Conservation (phyloP, 2,113 vertebrate species). For the Pseudopipra pipra region DNA sequence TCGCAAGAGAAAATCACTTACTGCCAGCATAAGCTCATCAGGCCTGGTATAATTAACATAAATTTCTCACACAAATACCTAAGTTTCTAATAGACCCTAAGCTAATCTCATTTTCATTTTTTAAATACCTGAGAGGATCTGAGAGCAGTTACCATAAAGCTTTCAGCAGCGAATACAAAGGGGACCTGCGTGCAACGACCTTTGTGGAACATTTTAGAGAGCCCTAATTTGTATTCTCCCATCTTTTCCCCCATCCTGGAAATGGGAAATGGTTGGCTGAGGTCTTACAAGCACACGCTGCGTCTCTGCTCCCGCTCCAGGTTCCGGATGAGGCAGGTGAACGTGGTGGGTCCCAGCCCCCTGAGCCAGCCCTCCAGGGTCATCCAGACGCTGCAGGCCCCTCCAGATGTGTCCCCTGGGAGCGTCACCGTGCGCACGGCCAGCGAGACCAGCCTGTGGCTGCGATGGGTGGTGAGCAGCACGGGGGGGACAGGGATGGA, state of each 20-base stretch:
- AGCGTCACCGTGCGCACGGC: conserved; percentile 85
- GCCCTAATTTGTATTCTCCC: background rate
- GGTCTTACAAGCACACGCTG: rapidly evolving
- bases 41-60: conserved; percentile 54
- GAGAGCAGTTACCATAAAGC: background rate
- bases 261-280: background rate
- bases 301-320: conserved; percentile 49
- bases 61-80: conserved; percentile 58
- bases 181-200: background rate
- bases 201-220: background rate
- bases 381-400: conserved; percentile 92
- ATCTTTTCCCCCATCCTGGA: background rate
- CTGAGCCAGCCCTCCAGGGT: conserved; percentile 85
- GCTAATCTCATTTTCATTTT: conserved; percentile 34
- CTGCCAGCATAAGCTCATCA: conserved; percentile 57
- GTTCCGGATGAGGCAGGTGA: conserved; percentile 91
- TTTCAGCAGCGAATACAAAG: background rate
- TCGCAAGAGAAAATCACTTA: conserved; percentile 57
- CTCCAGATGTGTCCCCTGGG: conserved; percentile 84
- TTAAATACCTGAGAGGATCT: background rate
- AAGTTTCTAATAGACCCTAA: conserved; percentile 54
- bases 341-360: conserved; percentile 87
- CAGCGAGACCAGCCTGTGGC: conserved; percentile 88
- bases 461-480: conserved; percentile 88
- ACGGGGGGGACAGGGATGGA: rapidly evolving